Percentiles rank a stretch among this genome's conserved stretches.
phyloP scores from a whole-genome alignment of 1,140 invertebrate species.

The Cheumatopsyche charites region DNA sequence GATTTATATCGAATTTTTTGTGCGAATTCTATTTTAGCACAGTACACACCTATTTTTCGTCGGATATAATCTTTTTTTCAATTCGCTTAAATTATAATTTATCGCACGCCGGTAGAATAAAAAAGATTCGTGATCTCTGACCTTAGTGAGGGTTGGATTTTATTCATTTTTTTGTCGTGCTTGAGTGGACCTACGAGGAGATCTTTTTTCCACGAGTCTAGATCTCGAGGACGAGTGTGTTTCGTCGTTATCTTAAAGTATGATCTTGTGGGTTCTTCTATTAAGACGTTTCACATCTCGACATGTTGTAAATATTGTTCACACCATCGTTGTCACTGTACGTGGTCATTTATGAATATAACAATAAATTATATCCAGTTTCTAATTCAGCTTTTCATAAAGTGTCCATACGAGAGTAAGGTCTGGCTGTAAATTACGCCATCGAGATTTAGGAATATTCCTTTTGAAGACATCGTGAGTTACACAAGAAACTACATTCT shows the following conservation, averaged over 20 bases:
- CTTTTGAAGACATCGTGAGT: background rate
- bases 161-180: no score
- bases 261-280: slow-evolving; percentile 41
- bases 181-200: slow-evolving; percentile 11
- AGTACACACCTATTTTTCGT: no score
- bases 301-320: slow-evolving; percentile 47
- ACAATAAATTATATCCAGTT: background rate
- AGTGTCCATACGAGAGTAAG: no score
- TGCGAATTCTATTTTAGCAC: no score
- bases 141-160: slow-evolving; percentile 17
- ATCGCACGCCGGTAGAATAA: background rate
- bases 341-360: background rate
- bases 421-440: no score
- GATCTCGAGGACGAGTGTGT: slow-evolving; percentile 22
- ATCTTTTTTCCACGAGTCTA: slow-evolving; percentile 27
- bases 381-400: background rate
- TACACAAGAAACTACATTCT: no score
- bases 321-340: slow-evolving; percentile 33
- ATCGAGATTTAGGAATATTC: background rate
- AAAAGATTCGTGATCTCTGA: slow-evolving; percentile 8
- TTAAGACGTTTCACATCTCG: slow-evolving; percentile 45
- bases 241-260: slow-evolving; percentile 38
- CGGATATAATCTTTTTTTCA: no score
- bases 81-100: no score
- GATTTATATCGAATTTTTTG: no score